These are phyloP conservation scores for Oryzias sinensis DNA, from an alignment of 2,797 vertebrate genomes.

Conservation along the genomic window DNA sequence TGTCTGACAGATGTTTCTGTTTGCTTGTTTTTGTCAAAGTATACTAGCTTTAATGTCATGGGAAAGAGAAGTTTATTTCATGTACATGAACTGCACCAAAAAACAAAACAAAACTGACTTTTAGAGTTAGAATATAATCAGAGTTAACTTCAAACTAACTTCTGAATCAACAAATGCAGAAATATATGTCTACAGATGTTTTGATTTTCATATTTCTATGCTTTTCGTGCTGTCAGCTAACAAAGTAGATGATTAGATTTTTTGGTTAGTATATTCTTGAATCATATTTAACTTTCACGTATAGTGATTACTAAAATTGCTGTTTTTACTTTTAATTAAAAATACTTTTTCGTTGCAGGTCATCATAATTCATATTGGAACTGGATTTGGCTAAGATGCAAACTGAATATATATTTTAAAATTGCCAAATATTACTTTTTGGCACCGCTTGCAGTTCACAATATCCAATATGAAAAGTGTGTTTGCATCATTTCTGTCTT, in stretches of 20 bases:
- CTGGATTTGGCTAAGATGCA: too few species aligned
- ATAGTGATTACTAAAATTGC: slow-evolving; percentile 21
- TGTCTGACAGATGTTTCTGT: not conserved
- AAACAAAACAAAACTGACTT: too few species aligned
- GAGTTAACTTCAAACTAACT: too few species aligned
- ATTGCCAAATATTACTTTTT: too few species aligned
- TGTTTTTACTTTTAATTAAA: not conserved
- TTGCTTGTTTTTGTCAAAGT: slow-evolving; percentile 26
- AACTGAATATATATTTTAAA: too few species aligned
- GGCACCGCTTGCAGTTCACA: too few species aligned
- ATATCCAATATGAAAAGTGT: too few species aligned
- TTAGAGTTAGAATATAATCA: too few species aligned
- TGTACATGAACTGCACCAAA: not conserved
- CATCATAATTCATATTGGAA: too few species aligned
- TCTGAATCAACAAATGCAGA: slow-evolving; percentile 15
- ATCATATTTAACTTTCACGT: slow-evolving; percentile 8
- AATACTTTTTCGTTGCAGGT: too few species aligned
- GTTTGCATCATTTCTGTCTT: too few species aligned
- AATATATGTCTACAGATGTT: slow-evolving; percentile 51
- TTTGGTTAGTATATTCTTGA: slow-evolving; percentile 34
- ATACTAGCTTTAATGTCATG: slow-evolving; percentile 5
- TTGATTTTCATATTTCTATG: slow-evolving; percentile 35
- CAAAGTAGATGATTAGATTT: slow-evolving; percentile 52
- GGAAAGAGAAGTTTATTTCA: slow-evolving; percentile 25
- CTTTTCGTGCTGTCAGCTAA: slow-evolving; percentile 28